Base-by-base conservation (phyloP, 2,888 invertebrate genomes). In the Leucoptera coffeella region DNA sequence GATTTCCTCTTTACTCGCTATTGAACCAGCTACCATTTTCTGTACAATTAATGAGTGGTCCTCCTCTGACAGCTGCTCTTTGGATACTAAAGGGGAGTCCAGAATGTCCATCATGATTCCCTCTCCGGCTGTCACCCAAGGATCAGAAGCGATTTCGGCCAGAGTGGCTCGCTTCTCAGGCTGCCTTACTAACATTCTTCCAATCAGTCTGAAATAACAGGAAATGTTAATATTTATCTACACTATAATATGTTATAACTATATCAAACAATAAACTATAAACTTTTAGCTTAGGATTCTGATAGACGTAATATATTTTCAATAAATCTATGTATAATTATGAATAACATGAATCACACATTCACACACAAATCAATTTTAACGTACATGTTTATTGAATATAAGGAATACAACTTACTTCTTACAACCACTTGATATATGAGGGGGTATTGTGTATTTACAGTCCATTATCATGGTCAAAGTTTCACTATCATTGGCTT, bases 381-480 rank as follows among this genome's bases (percentile, higher is more conserved):
- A n/a, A n/a, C n/a, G n/a, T n/a, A n/a, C n/a, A n/a, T n/a, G n/a
- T n/a, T n/a, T n/a, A n/a, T n/a, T n/a, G 22, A n/a, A n/a, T n/a
- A n/a, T 23, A 13, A 11, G 6, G 7, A 25, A 15, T 15, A n/a
- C 14, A 11, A 3, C 52, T 42, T 40, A 88, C 87, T 78, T 78
- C 67, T 83, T 82, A 61, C 97, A 97, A 32, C 82, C 80, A 27
- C 77, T 72, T 8, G 94, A 89, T 36, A 99, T 82, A 61, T 92
- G 87, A 14, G 77, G 58, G 28, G 97, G 95, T 45, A 95, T 85
- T 30, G 84, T 83, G 56, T 95, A 99, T 73, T 94, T 94, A 73
- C 97, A 97, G 62, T 99, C 97, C 90, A 99, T 93, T 38, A 99
- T 99, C 91, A 94, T 96, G 15, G 95, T 97, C 29, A 99, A 72